Base-by-base conservation (phyloP, 92 coral and sea anemone species). In the Porites lobata region DNA sequence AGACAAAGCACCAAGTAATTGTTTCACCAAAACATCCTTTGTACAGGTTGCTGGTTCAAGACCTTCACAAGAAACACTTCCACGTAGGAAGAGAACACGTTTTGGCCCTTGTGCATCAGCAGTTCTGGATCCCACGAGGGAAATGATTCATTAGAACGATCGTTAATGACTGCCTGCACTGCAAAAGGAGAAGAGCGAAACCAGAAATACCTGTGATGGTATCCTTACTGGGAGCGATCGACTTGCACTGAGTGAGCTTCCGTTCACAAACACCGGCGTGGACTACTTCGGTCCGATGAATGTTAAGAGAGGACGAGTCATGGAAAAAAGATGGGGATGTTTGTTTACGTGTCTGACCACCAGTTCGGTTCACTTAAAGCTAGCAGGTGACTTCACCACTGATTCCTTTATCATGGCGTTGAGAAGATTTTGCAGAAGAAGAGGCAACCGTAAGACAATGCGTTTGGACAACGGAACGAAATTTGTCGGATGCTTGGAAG, bases 331-430 rank as follows among this genome's bases (percentile, higher is more conserved):
- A 21, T 91, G 84, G 77, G 89, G 92, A 3, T 91, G 86, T 69
- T 26, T 91, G 32, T 85, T 90, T 29, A 86, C 65, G 8, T 90
- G 93, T 50, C 75, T 85, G 54, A 79, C 77, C 14, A 91, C 87
- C 72, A 77, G 91, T 53, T 91, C 85, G 17, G 73, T 80, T 21
- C 93, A 90, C 68, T 9, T 92, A 7, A 90, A 92, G 67, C 50
- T 88, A 52, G 32, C 32, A 29, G 32, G 32, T 29, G 32, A 29
- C 32, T 29, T 29, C 0, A 29, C 4, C 32, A 29, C 32, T 2
- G 32, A 29, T 29, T 29, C 32, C 0, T 29, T 29, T 29, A 29
- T 29, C 32, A 29, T 29, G 32, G 32, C 32, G 4, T 29, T 29
- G 32, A 29, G 32, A 29, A 29, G 32, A 29, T 29, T 29, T 29